Percentiles rank a stretch among this genome's conserved stretches.
phyloP scores from a whole-genome alignment of 2,797 vertebrate species.

The Tadarida brasiliensis region DNA sequence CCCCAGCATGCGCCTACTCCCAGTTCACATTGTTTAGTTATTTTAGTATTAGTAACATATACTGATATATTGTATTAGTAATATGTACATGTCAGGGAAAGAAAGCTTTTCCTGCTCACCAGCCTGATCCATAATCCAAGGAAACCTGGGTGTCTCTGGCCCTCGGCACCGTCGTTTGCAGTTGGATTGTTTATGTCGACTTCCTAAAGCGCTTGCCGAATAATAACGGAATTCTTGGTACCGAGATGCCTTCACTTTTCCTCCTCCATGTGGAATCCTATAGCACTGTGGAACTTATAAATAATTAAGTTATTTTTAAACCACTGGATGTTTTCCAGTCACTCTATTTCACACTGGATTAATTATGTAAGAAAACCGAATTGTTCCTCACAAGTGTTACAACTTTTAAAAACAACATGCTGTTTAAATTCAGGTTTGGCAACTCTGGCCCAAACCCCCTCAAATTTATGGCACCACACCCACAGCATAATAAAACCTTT shows the following conservation, averaged over 20 bases:
- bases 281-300: conserved; percentile 88
- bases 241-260: conserved; percentile 87
- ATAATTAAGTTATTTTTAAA: conserved; percentile 92
- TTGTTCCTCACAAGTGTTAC: conserved; percentile 90
- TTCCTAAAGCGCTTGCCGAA: conserved; percentile 76
- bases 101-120: conserved; percentile 13
- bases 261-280: conserved; percentile 88
- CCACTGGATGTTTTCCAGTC: conserved; percentile 89
- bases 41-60: conserved; percentile 24
- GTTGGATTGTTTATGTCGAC: conserved; percentile 62
- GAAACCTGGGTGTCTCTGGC: conserved; percentile 51
- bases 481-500: conserved; percentile 92
- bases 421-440: conserved; percentile 94
- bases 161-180: background rate
- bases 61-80: conserved; percentile 20
- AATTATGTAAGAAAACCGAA: conserved; percentile 92
- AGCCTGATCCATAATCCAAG: conserved; percentile 39
- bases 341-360: conserved; percentile 91
- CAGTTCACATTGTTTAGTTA: background rate
- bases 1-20: background rate
- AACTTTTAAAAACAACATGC: conserved; percentile 92
- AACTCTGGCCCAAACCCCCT: conserved; percentile 89
- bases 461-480: conserved; percentile 92
- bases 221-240: conserved; percentile 80
- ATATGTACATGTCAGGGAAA: background rate